These are phyloP conservation scores for Cyprinodon diabolis DNA, from an alignment of 2,797 vertebrate genomes.

Conservation along the genomic window DNA sequence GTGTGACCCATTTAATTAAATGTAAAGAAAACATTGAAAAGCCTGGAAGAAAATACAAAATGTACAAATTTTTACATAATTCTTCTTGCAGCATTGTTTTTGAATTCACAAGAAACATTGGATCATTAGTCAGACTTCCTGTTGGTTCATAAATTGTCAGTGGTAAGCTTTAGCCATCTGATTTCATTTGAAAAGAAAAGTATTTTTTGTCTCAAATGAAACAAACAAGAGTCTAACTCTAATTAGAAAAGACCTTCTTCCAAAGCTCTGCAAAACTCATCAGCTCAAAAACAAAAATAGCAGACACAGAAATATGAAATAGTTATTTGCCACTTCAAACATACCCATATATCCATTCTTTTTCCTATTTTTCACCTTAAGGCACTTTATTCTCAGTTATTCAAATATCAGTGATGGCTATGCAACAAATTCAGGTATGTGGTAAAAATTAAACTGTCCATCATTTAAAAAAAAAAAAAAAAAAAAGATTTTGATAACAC, in stretches of 20 bases:
- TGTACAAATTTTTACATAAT: conserved; percentile 7
- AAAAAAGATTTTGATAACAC: neutral
- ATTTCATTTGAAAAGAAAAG: conserved; percentile 10
- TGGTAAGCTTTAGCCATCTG: conserved; percentile 14
- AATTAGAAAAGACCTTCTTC: neutral
- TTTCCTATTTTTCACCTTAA: neutral
- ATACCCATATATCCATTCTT: neutral
- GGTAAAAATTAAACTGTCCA: neutral
- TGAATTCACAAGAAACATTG: conserved; percentile 14
- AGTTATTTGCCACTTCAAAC: neutral
- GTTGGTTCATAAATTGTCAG: neutral
- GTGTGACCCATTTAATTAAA: neutral
- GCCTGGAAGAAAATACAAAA: neutral
- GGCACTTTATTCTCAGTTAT: neutral
- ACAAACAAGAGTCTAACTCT: neutral
- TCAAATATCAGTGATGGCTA: neutral
- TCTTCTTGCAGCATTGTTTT: neutral
- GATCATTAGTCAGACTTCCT: conserved; percentile 8
- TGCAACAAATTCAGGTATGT: neutral
- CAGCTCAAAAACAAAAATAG: conserved; percentile 37
- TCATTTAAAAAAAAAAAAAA: neutral
- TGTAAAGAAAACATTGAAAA: neutral
- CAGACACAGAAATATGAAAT: conserved; percentile 23
- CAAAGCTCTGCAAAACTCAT: conserved; percentile 2
- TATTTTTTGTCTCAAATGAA: neutral